phyloP scores from a whole-genome alignment of 2,113 vertebrate genomes.

The Takifugu flavidus region DNA sequence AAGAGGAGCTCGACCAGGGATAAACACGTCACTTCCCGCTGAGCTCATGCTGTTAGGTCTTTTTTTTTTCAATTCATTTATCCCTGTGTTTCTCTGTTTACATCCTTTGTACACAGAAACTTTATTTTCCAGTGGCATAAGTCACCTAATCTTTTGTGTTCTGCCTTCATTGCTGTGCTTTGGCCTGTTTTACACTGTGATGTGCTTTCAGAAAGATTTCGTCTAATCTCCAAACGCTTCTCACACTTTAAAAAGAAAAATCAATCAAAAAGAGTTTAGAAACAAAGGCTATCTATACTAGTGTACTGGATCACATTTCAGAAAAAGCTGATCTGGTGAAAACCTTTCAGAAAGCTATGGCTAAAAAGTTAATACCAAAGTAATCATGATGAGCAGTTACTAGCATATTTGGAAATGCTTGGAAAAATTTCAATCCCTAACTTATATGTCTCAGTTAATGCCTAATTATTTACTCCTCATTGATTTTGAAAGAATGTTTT shows the following conservation, averaged over 20 bases:
- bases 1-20: slow-evolving; percentile 27
- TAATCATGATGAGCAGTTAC: no score
- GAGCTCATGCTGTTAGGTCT: slow-evolving; percentile 5
- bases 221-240: not conserved
- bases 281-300: slow-evolving; percentile 12
- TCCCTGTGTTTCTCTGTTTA: not conserved
- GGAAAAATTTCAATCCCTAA: not conserved
- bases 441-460: no score
- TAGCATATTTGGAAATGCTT: not conserved
- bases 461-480: no score
- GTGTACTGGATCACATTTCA: slow-evolving; percentile 21
- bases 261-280: slow-evolving; percentile 34
- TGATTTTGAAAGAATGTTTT: no score
- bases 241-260: slow-evolving; percentile 14
- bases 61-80: slow-evolving; percentile 4
- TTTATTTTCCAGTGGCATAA: no score
- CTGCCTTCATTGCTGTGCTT: not conserved
- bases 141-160: no score
- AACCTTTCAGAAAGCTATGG: slow-evolving; percentile 17
- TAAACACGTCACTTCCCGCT: slow-evolving; percentile 29
- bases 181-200: not conserved
- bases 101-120: no score
- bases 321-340: slow-evolving; percentile 6
- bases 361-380: not conserved
- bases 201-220: not conserved